A percentile compares a stretch with the other conserved stretches of the same genome.
Evolutionary conservation across 2,113 vertebrate genomes (phyloP).

Genomic region (Chascanopsetta lugubris): DNA sequence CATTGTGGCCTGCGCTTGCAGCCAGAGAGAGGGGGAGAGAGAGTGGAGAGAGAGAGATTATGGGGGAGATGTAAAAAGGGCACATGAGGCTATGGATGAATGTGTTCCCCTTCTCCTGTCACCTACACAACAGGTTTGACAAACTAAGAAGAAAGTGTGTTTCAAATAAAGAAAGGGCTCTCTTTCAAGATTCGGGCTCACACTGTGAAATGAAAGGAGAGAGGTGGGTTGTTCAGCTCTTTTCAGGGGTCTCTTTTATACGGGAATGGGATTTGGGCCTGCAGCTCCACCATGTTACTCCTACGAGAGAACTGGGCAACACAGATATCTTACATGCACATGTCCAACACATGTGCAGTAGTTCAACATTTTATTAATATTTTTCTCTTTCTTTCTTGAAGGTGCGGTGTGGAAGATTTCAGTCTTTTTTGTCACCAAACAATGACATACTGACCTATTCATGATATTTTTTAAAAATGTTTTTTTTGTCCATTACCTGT

Average conservation of each 20-base stretch:
- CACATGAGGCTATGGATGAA: constrained; percentile 55
- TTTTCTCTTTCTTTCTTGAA: too few relatives aligned
- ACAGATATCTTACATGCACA: too few relatives aligned
- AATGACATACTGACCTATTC: too few relatives aligned
- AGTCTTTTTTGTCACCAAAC: too few relatives aligned
- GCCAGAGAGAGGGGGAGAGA: constrained; percentile 42
- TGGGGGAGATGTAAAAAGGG: constrained; percentile 58
- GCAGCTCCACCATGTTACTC: background rate
- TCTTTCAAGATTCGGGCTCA: constrained; percentile 58
- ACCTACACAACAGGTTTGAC: constrained; percentile 53
- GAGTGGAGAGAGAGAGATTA: constrained; percentile 42
- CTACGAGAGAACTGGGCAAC: too few relatives aligned
- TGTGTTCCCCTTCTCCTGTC: constrained; percentile 47
- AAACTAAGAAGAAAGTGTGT: constrained; percentile 42
- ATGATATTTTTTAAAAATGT: too few relatives aligned
- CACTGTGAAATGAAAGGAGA: constrained; percentile 43
- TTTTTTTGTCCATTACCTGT: too few relatives aligned
- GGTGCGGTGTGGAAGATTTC: too few relatives aligned
- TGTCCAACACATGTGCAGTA: too few relatives aligned
- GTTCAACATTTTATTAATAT: too few relatives aligned
- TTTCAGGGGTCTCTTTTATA: constrained; percentile 21
- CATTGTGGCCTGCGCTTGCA: constrained; percentile 34
- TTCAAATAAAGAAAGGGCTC: constrained; percentile 37
- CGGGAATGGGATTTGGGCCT: background rate
- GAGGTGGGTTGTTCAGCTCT: background rate